phyloP scores from a whole-genome alignment of 2,113 vertebrate species.

The Eublepharis macularius region DNA sequence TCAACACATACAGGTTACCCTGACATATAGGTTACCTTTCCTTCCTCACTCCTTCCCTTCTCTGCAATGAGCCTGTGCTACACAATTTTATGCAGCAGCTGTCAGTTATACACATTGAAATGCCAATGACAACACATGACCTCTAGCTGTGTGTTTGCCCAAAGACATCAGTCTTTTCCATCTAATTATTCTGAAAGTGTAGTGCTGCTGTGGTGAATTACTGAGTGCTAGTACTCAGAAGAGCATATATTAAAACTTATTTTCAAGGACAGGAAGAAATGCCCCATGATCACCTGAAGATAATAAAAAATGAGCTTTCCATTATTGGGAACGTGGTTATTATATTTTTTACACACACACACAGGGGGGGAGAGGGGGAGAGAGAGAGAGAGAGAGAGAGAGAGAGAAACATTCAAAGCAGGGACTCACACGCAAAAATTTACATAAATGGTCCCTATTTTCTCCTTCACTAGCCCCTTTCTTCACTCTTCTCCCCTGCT shows the following conservation, averaged over 20 bases:
- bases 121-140: background rate
- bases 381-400: too few species aligned
- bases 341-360: too few species aligned
- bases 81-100: background rate
- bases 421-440: too few species aligned
- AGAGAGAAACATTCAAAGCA: too few species aligned
- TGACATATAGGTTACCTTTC: too few species aligned
- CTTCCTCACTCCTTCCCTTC: too few species aligned
- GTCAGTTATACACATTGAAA: too few species aligned
- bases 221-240: background rate
- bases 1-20: too few species aligned
- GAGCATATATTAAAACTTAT: background rate
- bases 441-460: too few species aligned
- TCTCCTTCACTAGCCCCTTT: too few species aligned
- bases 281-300: background rate
- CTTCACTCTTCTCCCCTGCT: too few species aligned
- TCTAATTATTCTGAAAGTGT: background rate
- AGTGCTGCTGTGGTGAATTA: background rate
- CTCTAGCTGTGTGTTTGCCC: background rate
- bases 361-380: too few species aligned
- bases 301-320: background rate
- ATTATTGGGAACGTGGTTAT: background rate
- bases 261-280: background rate
- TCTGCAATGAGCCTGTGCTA: background rate
- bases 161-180: background rate